Conservation (phyloP, 1,140 invertebrate species). For the Lasaia peninsularis region DNA sequence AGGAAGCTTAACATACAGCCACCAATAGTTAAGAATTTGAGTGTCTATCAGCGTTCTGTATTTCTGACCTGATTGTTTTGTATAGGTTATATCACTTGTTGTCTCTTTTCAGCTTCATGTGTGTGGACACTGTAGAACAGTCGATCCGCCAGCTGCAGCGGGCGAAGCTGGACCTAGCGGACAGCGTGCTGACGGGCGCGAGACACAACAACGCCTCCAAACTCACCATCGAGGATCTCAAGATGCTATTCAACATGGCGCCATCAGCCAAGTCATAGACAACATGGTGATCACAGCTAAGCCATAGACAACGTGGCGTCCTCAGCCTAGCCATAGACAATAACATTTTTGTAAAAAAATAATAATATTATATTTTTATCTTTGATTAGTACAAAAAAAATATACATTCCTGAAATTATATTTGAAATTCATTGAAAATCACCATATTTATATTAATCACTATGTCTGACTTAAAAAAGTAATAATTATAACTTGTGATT, state of each 20-base stretch:
- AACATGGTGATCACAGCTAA: neutral
- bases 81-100: neutral
- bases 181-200: constrained; percentile 85
- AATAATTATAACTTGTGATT: too few relatives aligned
- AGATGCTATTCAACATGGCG: constrained; percentile 84
- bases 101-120: constrained; percentile 83
- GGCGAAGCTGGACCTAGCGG: constrained; percentile 87
- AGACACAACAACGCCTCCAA: constrained; percentile 79
- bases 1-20: too few relatives aligned
- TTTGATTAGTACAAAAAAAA: too few relatives aligned
- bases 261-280: constrained; percentile 14
- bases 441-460: too few relatives aligned
- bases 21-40: too few relatives aligned
- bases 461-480: too few relatives aligned
- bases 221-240: constrained; percentile 87
- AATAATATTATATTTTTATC: too few relatives aligned
- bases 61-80: too few relatives aligned
- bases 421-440: too few relatives aligned
- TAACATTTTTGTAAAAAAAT: neutral
- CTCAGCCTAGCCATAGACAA: neutral
- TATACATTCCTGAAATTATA: too few relatives aligned
- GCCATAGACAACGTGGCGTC: too few relatives aligned
- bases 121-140: constrained; percentile 90
- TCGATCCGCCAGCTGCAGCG: constrained; percentile 88
- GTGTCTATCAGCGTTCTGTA: too few relatives aligned